Conservation (phyloP, 2,888 invertebrate genomes). For the Eupithecia exiguata region DNA sequence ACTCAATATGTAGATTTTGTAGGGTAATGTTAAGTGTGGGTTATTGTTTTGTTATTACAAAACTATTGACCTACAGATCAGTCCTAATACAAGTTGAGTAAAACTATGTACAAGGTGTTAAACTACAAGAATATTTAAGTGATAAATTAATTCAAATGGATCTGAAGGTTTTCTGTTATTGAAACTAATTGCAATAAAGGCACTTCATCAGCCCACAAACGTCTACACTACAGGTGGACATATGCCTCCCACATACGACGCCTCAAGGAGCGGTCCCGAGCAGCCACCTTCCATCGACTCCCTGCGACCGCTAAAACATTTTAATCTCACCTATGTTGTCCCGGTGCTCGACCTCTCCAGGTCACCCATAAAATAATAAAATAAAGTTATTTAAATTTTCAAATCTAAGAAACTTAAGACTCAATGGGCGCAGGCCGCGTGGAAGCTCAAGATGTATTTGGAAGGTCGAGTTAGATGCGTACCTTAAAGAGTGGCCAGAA, state of each 20-base stretch:
- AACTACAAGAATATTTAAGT: background rate
- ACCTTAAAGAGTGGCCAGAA: background rate
- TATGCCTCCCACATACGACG: background rate
- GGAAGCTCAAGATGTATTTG: too few relatives aligned
- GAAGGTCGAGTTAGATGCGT: background rate
- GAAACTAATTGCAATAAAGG: background rate
- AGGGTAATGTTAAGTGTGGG: constrained; percentile 2
- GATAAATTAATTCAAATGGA: background rate
- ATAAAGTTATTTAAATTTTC: too few relatives aligned
- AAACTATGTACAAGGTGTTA: background rate
- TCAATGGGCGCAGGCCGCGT: too few relatives aligned
- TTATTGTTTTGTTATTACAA: constrained; percentile 4
- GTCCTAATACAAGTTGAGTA: background rate
- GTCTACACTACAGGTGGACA: background rate
- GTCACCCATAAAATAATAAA: too few relatives aligned
- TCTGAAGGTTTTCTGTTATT: background rate
- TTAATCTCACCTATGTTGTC: background rate
- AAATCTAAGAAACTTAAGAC: too few relatives aligned
- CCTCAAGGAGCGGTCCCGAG: background rate
- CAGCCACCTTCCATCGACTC: background rate
- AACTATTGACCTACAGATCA: background rate
- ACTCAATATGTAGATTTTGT: constrained; percentile 3
- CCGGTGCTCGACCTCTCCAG: too few relatives aligned
- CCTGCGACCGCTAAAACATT: background rate
- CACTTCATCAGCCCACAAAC: background rate